Base-by-base conservation (phyloP, 1,140 invertebrate species). In the Hylaeus volcanicus region DNA sequence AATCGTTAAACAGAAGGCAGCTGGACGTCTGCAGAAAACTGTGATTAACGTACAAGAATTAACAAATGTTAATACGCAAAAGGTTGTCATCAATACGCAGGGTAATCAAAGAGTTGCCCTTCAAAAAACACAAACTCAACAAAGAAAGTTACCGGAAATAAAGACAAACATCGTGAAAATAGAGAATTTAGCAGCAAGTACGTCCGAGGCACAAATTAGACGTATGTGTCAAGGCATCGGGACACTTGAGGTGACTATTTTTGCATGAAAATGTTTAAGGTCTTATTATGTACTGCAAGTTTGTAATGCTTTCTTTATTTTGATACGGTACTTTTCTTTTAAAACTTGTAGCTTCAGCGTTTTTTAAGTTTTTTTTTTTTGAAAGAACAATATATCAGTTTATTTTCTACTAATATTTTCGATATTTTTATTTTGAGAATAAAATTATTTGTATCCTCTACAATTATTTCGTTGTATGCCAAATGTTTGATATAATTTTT, bases 181-280 rank as follows among this genome's bases (percentile, higher is more conserved):
- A 60, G 94, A 94, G 79, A 95, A 95, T 90, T 88, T 95, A 56
- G 93, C 94, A 55, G 93, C 94, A 8, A 93, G 92, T 74, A 94
- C 94, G 5, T 92, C 92, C 5, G 94, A 94, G 82, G 81, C 90
- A 41, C 94, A 94, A 85, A 91, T 95, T 69, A 90, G 93, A 65
- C 92, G 93, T 80, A 93, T 95, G 92, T 94, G 94, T 88, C 92
- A 93, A 87, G 92, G 92, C 82, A 93, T 95, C 76, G 94, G 94
- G 75, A 93, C 88, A 53, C 90, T 95, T 66, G 93, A 95, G 94
- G 94, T 94, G 92, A 94, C 88, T 91, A 91, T 92, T 60, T 90
- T 89, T 89, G 88, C 78, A 51, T 89, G 80, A 90, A 82, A 85
- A 82, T 60, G 11, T 64, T 77, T 72, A 39, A 84, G 66, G 74